phyloP scores from a whole-genome alignment of 2,888 invertebrate genomes.

The Phaedon cochleariae region DNA sequence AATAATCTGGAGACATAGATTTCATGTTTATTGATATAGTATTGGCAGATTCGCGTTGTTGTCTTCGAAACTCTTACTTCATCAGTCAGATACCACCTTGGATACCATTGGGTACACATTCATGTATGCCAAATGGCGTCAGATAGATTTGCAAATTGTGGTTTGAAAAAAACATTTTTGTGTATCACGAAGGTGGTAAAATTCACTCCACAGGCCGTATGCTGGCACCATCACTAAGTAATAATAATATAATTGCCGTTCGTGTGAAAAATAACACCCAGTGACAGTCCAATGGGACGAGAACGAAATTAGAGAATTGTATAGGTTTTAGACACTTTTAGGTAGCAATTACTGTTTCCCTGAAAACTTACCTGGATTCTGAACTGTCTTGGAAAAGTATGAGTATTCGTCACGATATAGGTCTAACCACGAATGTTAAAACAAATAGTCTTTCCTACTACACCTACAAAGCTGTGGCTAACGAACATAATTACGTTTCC shows the following conservation, averaged over 20 bases:
- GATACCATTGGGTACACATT: no score
- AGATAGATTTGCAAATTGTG: slow-evolving; percentile 12
- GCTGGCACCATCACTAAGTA: slow-evolving; percentile 18
- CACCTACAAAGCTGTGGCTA: no score
- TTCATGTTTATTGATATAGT: no score
- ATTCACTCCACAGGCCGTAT: slow-evolving; percentile 26
- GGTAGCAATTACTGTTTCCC: neutral
- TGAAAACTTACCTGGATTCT: neutral
- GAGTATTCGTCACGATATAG: neutral
- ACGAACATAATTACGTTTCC: no score
- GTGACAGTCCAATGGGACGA: slow-evolving; percentile 2
- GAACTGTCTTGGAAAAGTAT: neutral
- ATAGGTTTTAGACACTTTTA: neutral
- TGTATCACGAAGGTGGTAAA: neutral
- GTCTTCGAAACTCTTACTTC: no score
- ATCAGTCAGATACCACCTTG: no score
- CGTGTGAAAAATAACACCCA: slow-evolving; percentile 29
- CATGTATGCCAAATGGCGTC: slow-evolving; percentile 33
- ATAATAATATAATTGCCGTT: slow-evolving; percentile 32
- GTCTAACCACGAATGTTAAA: neutral
- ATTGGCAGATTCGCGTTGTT: no score
- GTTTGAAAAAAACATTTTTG: neutral
- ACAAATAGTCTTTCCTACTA: no score
- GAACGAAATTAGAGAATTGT: slow-evolving; percentile 18
- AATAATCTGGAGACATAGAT: no score